These are phyloP conservation scores for Drosophila peninsularis DNA, from an alignment of 2,888 invertebrate species.

Conservation along the genomic window DNA sequence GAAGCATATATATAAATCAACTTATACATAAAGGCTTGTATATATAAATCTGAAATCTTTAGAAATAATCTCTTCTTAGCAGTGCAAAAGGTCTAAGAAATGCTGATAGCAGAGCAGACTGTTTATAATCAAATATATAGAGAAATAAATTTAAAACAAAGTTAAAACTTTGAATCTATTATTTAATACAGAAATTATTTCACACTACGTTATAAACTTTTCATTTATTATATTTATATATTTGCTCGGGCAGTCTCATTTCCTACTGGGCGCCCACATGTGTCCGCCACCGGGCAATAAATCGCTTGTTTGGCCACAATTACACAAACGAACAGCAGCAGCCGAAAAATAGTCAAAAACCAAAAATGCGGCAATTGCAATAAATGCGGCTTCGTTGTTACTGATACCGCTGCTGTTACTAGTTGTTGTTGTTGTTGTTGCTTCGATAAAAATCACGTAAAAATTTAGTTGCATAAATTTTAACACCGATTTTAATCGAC, in stretches of 20 bases:
- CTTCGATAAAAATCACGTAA: constrained; percentile 71
- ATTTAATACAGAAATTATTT: background rate
- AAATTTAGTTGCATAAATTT: constrained; percentile 80
- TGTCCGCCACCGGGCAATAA: constrained; percentile 56
- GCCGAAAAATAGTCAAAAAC: constrained; percentile 55
- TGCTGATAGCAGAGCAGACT: background rate
- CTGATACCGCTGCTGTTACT: constrained; percentile 24
- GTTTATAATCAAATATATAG: too few relatives aligned
- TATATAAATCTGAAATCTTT: background rate
- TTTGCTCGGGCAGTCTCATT: constrained; percentile 15
- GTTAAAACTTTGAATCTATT: background rate
- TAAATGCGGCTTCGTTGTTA: constrained; percentile 21
- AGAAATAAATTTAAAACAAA: too few relatives aligned
- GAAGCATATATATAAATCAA: background rate
- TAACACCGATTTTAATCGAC: constrained; percentile 80
- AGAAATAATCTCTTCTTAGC: background rate
- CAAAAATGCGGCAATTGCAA: constrained; percentile 47
- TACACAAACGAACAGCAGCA: constrained; percentile 50
- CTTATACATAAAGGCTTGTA: background rate
- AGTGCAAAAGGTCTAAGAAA: background rate
- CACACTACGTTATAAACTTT: background rate
- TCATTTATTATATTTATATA: background rate
- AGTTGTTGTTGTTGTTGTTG: constrained; percentile 28
- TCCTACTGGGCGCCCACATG: constrained; percentile 39
- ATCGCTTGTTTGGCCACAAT: constrained; percentile 72